Percentiles rank a stretch among this genome's conserved stretches.
phyloP scores from a whole-genome alignment of 2,113 vertebrate genomes.

The Phyllostomus hastatus region DNA sequence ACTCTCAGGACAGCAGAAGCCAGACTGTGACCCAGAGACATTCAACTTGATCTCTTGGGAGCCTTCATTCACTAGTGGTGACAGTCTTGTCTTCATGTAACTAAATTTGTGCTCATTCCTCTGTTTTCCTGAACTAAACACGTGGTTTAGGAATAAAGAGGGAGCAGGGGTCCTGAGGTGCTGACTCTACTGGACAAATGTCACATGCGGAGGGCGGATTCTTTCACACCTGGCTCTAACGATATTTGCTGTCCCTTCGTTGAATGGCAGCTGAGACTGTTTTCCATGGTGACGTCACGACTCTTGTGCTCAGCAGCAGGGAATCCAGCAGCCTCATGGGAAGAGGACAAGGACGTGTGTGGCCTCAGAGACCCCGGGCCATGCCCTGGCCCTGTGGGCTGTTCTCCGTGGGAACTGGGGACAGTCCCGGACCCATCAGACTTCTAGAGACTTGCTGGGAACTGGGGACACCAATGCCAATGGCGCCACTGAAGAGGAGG shows the following conservation, averaged over 20 bases:
- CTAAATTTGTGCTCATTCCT: background rate
- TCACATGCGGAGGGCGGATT: too few relatives aligned
- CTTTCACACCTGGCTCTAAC: background rate
- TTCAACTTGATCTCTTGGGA: background rate
- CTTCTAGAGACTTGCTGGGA: background rate
- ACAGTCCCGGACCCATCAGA: background rate
- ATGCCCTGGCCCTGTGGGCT: too few relatives aligned
- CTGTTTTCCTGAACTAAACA: background rate
- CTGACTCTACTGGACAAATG: background rate
- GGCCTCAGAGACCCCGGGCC: background rate
- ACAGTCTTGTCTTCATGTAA: background rate
- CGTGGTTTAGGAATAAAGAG: background rate
- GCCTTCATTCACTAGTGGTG: background rate
- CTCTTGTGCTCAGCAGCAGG: background rate
- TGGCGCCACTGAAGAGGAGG: background rate
- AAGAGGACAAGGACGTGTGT: accelerated
- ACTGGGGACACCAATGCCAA: background rate
- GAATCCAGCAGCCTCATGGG: background rate
- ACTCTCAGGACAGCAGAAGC: background rate
- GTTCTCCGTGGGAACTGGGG: background rate
- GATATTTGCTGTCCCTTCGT: too few relatives aligned
- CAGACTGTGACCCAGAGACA: background rate
- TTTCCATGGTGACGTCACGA: too few relatives aligned
- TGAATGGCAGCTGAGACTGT: too few relatives aligned
- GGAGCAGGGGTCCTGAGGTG: background rate